These are phyloP conservation scores for Pseudocheirus occidentalis DNA, from an alignment of 2,797 vertebrate species.

Conservation along the genomic window DNA sequence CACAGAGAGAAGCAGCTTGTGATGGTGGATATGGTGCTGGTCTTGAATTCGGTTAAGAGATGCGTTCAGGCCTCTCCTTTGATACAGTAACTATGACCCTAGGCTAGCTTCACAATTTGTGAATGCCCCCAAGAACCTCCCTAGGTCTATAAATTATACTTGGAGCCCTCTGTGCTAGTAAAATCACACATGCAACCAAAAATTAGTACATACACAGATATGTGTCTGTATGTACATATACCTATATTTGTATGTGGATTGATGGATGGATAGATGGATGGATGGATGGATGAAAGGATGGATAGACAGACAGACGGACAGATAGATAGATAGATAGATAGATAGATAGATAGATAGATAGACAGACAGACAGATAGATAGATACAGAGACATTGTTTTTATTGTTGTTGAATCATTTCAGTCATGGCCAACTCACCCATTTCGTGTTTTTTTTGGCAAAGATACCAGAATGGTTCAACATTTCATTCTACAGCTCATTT, in stretches of 20 bases:
- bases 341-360: accelerated
- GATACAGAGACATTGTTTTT: background rate
- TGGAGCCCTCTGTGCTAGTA: background rate
- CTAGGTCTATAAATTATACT: background rate
- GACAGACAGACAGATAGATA: too few relatives aligned
- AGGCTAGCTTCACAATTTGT: background rate
- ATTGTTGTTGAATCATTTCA: background rate
- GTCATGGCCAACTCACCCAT: background rate
- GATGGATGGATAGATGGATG: accelerated
- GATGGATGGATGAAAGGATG: accelerated
- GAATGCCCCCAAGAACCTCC: background rate
- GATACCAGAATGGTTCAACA: background rate
- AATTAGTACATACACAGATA: background rate
- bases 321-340: too few relatives aligned
- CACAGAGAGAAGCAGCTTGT: background rate
- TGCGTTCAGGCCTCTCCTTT: background rate
- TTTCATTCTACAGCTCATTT: background rate
- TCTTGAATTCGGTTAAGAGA: background rate
- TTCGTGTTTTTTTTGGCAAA: background rate
- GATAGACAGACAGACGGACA: too few relatives aligned
- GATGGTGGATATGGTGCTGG: background rate
- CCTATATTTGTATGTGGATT: too few relatives aligned
- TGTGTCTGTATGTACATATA: background rate
- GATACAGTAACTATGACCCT: background rate
- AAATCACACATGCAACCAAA: background rate